These are phyloP conservation scores for Microhierax caerulescens DNA, from an alignment of 2,797 vertebrate species.

Conservation along the genomic window DNA sequence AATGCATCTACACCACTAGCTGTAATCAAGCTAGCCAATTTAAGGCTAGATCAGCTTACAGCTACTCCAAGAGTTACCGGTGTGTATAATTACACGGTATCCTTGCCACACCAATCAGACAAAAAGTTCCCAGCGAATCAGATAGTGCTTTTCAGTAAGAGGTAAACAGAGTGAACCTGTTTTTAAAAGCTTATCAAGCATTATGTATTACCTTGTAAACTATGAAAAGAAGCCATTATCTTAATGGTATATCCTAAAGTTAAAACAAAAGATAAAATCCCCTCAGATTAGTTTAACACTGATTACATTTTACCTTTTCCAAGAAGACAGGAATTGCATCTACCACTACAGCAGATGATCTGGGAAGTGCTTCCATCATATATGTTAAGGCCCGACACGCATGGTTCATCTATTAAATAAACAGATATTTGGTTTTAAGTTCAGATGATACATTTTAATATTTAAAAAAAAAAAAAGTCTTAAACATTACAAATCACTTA, in stretches of 20 bases:
- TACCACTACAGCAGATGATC: constrained; percentile 97
- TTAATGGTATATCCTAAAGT: not conserved
- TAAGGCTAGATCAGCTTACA: not conserved
- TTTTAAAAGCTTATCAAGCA: not conserved
- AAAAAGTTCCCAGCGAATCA: not conserved
- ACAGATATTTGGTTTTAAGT: not conserved
- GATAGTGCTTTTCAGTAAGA: not conserved
- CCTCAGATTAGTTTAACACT: not conserved
- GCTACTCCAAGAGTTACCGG: not conserved
- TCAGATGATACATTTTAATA: not conserved
- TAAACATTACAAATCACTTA: constrained; percentile 77
- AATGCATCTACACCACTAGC: not conserved
- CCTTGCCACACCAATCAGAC: not conserved
- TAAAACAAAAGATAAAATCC: not conserved
- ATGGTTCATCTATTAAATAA: constrained; percentile 91
- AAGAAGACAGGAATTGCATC: constrained; percentile 99
- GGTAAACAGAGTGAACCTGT: not conserved
- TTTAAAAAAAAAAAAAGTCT: not conserved
- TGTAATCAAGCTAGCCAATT: not conserved
- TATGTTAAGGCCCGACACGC: constrained; percentile 98
- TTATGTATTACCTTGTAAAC: not conserved
- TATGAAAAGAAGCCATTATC: not conserved
- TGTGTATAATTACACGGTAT: not conserved
- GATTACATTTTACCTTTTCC: constrained; percentile 87
- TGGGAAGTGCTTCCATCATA: constrained; percentile 99